These are phyloP conservation scores for Semotilus atromaculatus DNA, from an alignment of 2,797 vertebrate species.

Conservation along the genomic window DNA sequence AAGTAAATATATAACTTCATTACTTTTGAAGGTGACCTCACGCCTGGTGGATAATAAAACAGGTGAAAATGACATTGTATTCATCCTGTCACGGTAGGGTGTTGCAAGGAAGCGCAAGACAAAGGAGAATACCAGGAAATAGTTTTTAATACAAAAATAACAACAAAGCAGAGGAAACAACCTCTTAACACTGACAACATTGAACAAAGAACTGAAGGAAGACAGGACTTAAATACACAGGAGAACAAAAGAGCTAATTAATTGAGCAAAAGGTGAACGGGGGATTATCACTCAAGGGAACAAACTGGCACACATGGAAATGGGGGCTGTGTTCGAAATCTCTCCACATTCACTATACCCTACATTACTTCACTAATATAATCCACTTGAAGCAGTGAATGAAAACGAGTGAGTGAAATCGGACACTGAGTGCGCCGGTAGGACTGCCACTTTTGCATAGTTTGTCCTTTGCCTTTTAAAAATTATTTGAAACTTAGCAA, in stretches of 20 bases:
- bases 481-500: too few relatives aligned
- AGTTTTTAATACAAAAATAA: background rate
- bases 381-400: too few relatives aligned
- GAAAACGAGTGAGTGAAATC: too few relatives aligned
- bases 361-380: too few relatives aligned
- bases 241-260: background rate
- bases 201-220: background rate
- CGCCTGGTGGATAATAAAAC: background rate
- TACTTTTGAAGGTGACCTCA: background rate
- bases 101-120: background rate
- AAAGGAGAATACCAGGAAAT: background rate
- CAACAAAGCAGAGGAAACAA: background rate
- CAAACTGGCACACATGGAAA: background rate
- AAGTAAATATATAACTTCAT: background rate
- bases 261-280: background rate
- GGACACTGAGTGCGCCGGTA: too few relatives aligned
- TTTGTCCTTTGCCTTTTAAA: too few relatives aligned
- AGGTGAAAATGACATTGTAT: background rate
- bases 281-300: background rate
- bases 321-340: too few relatives aligned
- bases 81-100: background rate
- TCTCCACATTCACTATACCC: too few relatives aligned
- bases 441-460: too few relatives aligned
- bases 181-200: background rate
- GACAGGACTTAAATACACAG: background rate